These are phyloP conservation scores for Spodoptera littoralis DNA, from an alignment of 2,888 invertebrate species.

Conservation along the genomic window DNA sequence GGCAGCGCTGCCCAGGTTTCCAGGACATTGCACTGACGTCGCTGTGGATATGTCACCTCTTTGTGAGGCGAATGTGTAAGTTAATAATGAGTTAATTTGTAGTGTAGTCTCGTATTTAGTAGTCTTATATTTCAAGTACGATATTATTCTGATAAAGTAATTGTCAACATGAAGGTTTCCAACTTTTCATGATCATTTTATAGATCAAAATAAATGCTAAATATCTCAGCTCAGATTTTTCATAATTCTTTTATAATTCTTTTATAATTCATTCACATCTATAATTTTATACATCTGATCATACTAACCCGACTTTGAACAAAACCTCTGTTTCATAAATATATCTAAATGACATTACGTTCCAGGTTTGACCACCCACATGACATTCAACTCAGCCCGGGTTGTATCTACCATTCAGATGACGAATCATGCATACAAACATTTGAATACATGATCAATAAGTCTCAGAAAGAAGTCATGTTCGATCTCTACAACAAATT, in stretches of 20 bases:
- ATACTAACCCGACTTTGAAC: too few species aligned
- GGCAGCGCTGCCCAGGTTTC: constrained; percentile 89
- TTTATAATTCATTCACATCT: too few species aligned
- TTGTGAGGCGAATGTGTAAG: constrained; percentile 86
- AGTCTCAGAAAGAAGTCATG: constrained; percentile 87
- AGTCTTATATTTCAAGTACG: too few species aligned
- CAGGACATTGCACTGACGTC: constrained; percentile 90
- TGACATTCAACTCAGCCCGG: constrained; percentile 80
- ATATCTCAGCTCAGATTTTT: too few species aligned
- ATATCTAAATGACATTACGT: constrained; percentile 8
- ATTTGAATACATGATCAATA: constrained; percentile 85
- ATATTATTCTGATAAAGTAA: too few species aligned
- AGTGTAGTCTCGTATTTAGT: too few species aligned
- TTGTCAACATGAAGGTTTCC: too few species aligned
- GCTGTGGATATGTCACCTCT: constrained; percentile 90
- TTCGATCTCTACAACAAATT: constrained; percentile 84
- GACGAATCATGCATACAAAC: constrained; percentile 79
- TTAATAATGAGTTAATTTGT: neutral
- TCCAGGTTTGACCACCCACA: constrained; percentile 73
- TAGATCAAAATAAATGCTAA: too few species aligned
- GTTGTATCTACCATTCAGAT: constrained; percentile 77
- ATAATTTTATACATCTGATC: too few species aligned
- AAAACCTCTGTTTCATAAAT: too few species aligned
- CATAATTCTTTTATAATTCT: too few species aligned
- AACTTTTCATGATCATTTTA: neutral